Evolutionary conservation across 1,140 invertebrate species (phyloP).

Genomic region (Ruditapes philippinarum): DNA sequence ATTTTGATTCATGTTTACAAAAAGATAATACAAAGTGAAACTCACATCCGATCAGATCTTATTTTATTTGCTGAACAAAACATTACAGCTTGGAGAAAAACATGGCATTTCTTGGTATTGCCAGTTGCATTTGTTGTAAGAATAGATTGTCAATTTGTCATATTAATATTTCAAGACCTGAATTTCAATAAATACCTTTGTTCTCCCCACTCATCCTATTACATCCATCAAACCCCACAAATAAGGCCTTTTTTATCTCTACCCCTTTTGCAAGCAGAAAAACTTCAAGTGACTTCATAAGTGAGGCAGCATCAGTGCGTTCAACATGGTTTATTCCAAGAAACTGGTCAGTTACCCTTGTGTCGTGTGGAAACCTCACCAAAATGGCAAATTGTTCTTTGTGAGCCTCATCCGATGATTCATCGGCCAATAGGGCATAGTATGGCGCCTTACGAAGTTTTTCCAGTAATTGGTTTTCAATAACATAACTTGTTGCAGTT

Average conservation of each 20-base stretch:
- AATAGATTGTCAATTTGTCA: no score
- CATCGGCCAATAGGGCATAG: slow-evolving; percentile 27
- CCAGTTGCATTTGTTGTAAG: no score
- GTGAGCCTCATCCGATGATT: slow-evolving; percentile 27
- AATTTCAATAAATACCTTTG: slow-evolving; percentile 18
- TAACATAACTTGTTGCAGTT: not conserved
- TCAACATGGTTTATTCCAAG: slow-evolving; percentile 17
- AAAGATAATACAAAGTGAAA: no score
- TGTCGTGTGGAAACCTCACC: not conserved
- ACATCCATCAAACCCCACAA: slow-evolving; percentile 57
- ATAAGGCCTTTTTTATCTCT: slow-evolving; percentile 44
- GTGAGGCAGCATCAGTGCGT: not conserved
- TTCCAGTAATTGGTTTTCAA: not conserved
- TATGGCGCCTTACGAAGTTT: not conserved
- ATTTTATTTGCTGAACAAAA: no score
- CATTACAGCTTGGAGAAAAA: no score
- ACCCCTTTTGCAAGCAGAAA: slow-evolving; percentile 47
- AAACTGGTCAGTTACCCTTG: not conserved
- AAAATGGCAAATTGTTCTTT: slow-evolving; percentile 53
- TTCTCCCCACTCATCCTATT: slow-evolving; percentile 62
- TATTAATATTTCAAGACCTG: no score
- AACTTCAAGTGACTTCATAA: slow-evolving; percentile 47
- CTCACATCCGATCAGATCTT: no score
- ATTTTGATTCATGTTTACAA: no score
- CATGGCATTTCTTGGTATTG: no score